These are phyloP conservation scores for Styela clava DNA, from an alignment of 23 tunicate genomes.

Conservation along the genomic window DNA sequence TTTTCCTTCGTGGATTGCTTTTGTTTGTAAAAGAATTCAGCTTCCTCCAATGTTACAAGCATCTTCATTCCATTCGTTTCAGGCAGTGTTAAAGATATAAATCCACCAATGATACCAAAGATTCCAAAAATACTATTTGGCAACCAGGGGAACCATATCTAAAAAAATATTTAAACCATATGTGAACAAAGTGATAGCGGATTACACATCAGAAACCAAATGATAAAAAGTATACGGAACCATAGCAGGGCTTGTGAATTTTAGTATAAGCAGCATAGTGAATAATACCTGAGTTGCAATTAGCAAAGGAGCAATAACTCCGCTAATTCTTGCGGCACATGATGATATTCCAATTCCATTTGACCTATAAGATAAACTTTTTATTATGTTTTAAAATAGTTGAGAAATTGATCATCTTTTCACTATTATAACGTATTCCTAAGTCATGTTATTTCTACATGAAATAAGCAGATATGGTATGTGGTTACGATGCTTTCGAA, in stretches of 20 bases:
- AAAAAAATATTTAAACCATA: neutral
- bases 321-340: neutral
- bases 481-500: too few relatives aligned
- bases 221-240: too few relatives aligned
- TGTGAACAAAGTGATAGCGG: neutral
- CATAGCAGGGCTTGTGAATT: too few relatives aligned
- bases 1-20: too few relatives aligned
- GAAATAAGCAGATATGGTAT: too few relatives aligned
- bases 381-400: too few relatives aligned
- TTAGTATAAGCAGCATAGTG: neutral
- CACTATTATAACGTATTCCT: too few relatives aligned
- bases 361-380: neutral
- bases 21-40: conserved; percentile 5
- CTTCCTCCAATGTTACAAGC: neutral
- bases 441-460: too few relatives aligned
- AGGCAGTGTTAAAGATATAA: neutral
- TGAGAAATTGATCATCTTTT: too few relatives aligned
- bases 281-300: neutral
- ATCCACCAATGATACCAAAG: neutral
- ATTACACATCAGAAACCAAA: too few relatives aligned
- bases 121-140: conserved; percentile 1
- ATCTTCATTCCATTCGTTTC: conserved; percentile 1
- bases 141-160: neutral
- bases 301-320: neutral
- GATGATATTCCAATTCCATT: neutral